phyloP scores from a whole-genome alignment of 2,113 vertebrate species.

The Xiphophorus hellerii region DNA sequence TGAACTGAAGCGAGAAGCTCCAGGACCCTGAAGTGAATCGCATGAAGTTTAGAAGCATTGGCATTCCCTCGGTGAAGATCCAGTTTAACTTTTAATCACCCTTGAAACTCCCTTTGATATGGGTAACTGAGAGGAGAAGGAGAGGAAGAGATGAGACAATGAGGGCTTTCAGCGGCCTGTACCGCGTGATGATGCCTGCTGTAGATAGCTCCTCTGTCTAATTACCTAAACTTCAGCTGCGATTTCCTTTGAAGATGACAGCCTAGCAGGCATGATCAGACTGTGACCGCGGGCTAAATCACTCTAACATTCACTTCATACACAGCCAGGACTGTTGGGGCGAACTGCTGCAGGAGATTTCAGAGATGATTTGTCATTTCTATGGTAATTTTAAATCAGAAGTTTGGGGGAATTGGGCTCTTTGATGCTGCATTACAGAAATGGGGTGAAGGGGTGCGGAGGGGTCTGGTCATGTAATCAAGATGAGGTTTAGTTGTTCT shows the following conservation, averaged over 20 bases:
- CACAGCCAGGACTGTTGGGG: constrained; percentile 34
- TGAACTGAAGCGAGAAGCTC: constrained; percentile 9
- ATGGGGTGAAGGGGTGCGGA: not conserved
- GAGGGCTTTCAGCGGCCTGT: constrained; percentile 37
- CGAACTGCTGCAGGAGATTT: constrained; percentile 59
- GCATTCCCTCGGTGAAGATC: constrained; percentile 52
- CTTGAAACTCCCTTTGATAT: constrained; percentile 74
- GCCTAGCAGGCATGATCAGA: constrained; percentile 60
- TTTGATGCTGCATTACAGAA: constrained; percentile 49
- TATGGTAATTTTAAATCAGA: constrained; percentile 56
- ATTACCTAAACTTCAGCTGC: constrained; percentile 71
- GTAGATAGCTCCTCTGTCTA: constrained; percentile 66
- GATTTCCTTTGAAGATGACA: constrained; percentile 68
- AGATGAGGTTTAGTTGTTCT: not conserved
- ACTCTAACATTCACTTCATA: constrained; percentile 53
- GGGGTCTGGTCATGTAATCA: constrained; percentile 8
- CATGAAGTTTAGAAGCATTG: constrained; percentile 17
- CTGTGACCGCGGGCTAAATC: constrained; percentile 57
- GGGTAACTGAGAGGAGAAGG: constrained; percentile 44
- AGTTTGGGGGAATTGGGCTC: constrained; percentile 45
- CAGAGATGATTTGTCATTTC: constrained; percentile 61
- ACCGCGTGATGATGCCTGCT: constrained; percentile 53
- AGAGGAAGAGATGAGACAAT: constrained; percentile 57
- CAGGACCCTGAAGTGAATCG: constrained; percentile 6
- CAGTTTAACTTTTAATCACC: constrained; percentile 75